Base-by-base conservation (phyloP, 2,797 vertebrate species). In the Semaprochilodus insignis region DNA sequence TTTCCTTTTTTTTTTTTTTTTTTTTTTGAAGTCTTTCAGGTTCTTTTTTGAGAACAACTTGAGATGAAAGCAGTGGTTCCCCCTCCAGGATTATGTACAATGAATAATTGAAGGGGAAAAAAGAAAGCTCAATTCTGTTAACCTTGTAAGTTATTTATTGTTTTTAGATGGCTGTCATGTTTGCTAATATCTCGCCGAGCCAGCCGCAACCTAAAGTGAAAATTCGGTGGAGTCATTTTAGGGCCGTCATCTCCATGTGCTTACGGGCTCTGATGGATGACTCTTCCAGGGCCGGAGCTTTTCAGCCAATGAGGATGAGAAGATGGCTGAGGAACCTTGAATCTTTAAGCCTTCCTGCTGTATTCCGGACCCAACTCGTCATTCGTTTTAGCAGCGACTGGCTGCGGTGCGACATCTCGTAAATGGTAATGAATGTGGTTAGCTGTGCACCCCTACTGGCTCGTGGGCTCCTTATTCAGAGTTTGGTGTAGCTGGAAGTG, bases 101-200 rank as follows among this genome's bases (percentile, higher is more conserved):
- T 91, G 81, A 86, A 90, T 90, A 84, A 89, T 91, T 89, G 63
- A 89, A 79, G 54, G n/a, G 55, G 80, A 80, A 82, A 83, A 81
- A 84, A 76, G 83, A 85, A 84, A 87, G 81, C 81, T 80, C 81
- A 83, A 86, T 88, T 87, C 86, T 54, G 83, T 83, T 85, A 83
- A 87, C 83, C 85, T 87, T 85, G 74, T 89, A 85, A 87, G 79
- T 86, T 90, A 85, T 90, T 87, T 83, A 85, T 87, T 87, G 81
- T 87, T 83, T 83, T 86, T 81, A 88, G 78, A 82, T 81, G 78
- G 80, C 85, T 88, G 87, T 85, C 87, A 86, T 85, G 85, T 87
- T 82, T 82, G 86, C 86, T 89, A 88, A 89, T 88, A 85, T 83
- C 70, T 84, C 72, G 27, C 34, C 14, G 44, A 82, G 83, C 78